Evolutionary conservation across 2,113 vertebrate genomes (phyloP).

Genomic region (Colinus virginianus): DNA sequence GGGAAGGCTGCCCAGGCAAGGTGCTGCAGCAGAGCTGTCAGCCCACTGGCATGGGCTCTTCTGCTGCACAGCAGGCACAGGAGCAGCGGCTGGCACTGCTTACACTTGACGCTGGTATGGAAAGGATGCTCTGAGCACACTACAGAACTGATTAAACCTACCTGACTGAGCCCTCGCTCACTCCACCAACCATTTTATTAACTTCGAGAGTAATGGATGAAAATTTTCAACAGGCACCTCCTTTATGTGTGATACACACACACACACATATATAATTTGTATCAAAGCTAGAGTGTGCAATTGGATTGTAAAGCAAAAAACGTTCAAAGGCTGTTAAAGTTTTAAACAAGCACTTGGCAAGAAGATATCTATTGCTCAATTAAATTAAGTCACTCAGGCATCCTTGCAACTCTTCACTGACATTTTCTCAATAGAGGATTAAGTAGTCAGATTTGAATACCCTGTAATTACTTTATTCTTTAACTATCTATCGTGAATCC

Average conservation of each 20-base stretch:
- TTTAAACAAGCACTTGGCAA: constrained; percentile 19
- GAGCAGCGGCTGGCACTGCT: background rate
- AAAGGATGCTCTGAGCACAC: background rate
- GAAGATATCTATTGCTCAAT: constrained; percentile 48
- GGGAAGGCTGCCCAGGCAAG: background rate
- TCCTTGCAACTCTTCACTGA: constrained; percentile 41
- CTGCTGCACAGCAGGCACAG: background rate
- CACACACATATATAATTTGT: rapidly evolving
- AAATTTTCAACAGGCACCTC: background rate
- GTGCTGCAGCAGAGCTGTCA: background rate
- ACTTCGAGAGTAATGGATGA: background rate
- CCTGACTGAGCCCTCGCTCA: background rate
- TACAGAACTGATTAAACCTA: background rate
- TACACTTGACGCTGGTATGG: rapidly evolving
- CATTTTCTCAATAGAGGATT: constrained; percentile 64
- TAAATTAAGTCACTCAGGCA: constrained; percentile 58
- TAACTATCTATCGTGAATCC: constrained; percentile 50
- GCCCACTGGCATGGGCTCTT: background rate
- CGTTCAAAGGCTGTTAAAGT: background rate
- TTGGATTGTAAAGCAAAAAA: background rate
- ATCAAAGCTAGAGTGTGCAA: background rate
- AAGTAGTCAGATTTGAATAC: constrained; percentile 54
- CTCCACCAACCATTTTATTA: background rate
- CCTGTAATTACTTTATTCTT: constrained; percentile 70
- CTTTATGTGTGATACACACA: background rate